Conservation (phyloP, 2,888 invertebrate genomes). For the Orchesellides sinensis region DNA sequence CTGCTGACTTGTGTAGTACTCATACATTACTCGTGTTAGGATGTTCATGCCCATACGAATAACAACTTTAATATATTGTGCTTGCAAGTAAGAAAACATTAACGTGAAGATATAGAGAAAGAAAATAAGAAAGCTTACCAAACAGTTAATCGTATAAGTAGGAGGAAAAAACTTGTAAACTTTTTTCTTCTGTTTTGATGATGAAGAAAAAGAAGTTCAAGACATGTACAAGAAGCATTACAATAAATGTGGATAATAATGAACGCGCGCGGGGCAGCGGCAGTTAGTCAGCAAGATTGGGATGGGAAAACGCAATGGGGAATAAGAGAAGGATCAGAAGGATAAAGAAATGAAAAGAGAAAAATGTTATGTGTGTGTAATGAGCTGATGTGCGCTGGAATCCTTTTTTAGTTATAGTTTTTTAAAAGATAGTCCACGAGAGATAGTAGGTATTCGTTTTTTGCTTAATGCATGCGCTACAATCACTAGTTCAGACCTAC, state of each 20-base stretch:
- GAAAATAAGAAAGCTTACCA: too few relatives aligned
- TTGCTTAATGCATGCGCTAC: not conserved
- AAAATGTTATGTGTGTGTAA: not conserved
- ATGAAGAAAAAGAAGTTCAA: not conserved
- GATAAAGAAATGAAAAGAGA: not conserved
- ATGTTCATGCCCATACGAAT: too few relatives aligned
- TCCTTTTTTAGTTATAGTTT: conserved; percentile 7
- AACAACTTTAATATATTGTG: not conserved
- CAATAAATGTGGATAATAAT: conserved; percentile 25
- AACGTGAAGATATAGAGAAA: too few relatives aligned
- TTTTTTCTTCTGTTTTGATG: not conserved
- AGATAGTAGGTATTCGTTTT: not conserved
- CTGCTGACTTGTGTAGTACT: too few relatives aligned
- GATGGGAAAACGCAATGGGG: conserved; percentile 3
- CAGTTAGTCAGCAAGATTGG: not conserved
- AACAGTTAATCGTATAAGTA: too few relatives aligned
- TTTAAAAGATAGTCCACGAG: not conserved
- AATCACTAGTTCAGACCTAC: too few relatives aligned
- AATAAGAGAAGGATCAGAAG: not conserved
- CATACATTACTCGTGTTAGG: too few relatives aligned
- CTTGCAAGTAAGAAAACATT: not conserved
- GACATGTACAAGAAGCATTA: not conserved
- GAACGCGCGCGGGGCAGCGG: conserved; percentile 25
- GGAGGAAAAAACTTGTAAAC: not conserved
- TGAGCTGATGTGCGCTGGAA: not conserved